Percentiles rank a stretch among this genome's conserved stretches.
Conservation (phyloP, 2,113 vertebrate species). For the Riparia riparia region DNA sequence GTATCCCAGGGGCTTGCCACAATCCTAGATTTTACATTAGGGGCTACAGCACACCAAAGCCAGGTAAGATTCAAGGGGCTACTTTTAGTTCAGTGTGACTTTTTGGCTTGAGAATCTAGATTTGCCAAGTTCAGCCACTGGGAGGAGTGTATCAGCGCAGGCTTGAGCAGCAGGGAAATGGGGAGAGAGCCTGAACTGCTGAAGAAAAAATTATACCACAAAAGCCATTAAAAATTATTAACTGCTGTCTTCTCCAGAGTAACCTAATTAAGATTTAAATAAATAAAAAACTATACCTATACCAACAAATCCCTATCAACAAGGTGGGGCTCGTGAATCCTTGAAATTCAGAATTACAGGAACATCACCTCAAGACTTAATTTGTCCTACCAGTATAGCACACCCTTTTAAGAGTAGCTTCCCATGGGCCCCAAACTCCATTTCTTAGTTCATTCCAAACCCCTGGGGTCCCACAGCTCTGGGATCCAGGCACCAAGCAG, state of each 20-base stretch:
- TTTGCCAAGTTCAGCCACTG: neutral
- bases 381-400: neutral
- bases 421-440: neutral
- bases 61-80: neutral
- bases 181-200: neutral
- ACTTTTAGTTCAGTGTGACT: neutral
- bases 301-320: neutral
- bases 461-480: rapidly evolving
- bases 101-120: neutral
- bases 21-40: rapidly evolving
- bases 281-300: neutral
- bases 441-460: neutral
- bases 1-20: neutral
- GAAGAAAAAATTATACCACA: neutral
- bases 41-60: neutral
- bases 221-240: neutral
- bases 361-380: neutral
- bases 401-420: rapidly evolving
- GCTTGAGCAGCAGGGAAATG: neutral
- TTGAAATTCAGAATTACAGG: neutral
- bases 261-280: neutral
- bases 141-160: neutral
- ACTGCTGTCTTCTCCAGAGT: neutral
- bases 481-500: neutral
- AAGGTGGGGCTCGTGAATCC: neutral